A percentile compares a stretch with the other conserved stretches of the same genome.
phyloP scores from a whole-genome alignment of 2,888 invertebrate genomes.

The Phrixothrix hirtus region DNA sequence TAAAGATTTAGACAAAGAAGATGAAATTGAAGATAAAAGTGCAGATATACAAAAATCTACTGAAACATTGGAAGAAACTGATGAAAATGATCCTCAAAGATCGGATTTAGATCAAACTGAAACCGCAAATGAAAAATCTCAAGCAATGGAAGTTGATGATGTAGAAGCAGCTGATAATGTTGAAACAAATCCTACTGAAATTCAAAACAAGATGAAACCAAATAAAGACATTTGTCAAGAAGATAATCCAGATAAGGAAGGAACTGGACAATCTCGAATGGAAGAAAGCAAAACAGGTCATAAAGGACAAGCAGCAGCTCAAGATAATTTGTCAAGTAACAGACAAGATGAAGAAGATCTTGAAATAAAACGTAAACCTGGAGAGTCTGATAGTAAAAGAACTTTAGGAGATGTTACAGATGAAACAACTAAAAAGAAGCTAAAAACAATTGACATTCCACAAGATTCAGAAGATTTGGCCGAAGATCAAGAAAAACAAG shows the following conservation, averaged over 20 bases:
- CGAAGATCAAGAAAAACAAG: conserved; percentile 55
- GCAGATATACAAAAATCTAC: not conserved
- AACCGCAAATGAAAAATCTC: conserved; percentile 52
- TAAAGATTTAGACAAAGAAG: conserved; percentile 31
- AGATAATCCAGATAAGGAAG: conserved; percentile 64
- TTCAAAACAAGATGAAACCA: conserved; percentile 49
- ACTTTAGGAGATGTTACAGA: conserved; percentile 68
- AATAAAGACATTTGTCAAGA: conserved; percentile 61
- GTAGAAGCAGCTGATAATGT: conserved; percentile 58
- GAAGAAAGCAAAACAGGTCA: conserved; percentile 74
- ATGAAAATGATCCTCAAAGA: conserved; percentile 43
- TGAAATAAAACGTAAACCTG: conserved; percentile 69
- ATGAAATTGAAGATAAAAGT: conserved; percentile 35
- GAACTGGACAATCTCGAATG: conserved; percentile 74
- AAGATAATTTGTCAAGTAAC: conserved; percentile 47
- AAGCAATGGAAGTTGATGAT: conserved; percentile 56
- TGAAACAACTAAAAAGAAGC: conserved; percentile 68
- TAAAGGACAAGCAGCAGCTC: conserved; percentile 58
- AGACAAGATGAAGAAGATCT: conserved; percentile 47
- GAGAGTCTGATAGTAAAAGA: conserved; percentile 73
- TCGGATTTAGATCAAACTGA: conserved; percentile 49
- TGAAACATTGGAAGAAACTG: conserved; percentile 48
- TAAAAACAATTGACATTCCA: conserved; percentile 60
- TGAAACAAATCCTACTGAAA: conserved; percentile 50
- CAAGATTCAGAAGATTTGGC: conserved; percentile 53